Conservation (phyloP, 2,797 vertebrate species). For the Lepilemur ruficaudatus region DNA sequence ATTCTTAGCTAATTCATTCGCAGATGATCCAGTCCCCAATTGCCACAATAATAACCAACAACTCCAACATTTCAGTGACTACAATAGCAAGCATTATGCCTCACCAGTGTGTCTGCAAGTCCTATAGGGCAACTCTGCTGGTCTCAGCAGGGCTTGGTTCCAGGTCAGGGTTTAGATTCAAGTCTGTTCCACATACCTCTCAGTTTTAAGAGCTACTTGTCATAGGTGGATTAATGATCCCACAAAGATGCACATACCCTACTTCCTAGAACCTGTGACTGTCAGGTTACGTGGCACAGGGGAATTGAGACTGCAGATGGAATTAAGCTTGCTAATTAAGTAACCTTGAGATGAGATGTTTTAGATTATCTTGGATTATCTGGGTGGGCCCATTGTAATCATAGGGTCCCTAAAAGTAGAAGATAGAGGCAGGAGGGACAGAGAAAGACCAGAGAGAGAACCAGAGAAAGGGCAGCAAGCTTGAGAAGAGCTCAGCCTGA, state of each 20-base stretch:
- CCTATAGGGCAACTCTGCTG: neutral
- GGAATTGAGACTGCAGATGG: neutral
- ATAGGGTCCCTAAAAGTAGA: neutral
- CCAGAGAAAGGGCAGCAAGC: neutral
- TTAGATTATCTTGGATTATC: neutral
- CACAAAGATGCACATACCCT: neutral
- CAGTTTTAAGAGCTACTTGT: neutral
- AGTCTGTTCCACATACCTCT: neutral
- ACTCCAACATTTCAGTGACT: neutral
- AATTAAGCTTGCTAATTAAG: neutral
- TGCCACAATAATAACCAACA: neutral
- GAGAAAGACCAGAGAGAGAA: neutral
- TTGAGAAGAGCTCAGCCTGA: neutral
- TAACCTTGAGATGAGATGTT: neutral
- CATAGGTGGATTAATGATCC: neutral
- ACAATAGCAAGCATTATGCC: neutral
- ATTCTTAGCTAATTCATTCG: neutral
- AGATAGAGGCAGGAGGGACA: neutral
- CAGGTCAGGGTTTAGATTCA: neutral
- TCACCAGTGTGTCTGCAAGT: accelerated
- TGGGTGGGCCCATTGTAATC: neutral
- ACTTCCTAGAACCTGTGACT: neutral
- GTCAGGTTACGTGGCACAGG: neutral
- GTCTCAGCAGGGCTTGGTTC: neutral
- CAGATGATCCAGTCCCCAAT: neutral